phyloP scores from a whole-genome alignment of 2,888 invertebrate species.

The Plutella xylostella region DNA sequence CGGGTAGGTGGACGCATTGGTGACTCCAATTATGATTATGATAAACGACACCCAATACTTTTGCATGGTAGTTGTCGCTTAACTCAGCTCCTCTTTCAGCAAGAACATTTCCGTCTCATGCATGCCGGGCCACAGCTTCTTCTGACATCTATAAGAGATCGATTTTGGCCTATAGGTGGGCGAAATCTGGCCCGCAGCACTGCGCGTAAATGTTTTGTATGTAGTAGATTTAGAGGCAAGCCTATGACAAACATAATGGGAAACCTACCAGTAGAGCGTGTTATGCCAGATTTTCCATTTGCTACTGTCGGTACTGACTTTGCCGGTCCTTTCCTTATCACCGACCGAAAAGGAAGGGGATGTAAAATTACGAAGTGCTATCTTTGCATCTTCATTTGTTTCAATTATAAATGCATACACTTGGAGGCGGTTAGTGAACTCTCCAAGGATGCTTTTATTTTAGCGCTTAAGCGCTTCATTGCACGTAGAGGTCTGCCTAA shows the following conservation, averaged over 20 bases:
- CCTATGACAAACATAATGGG: background rate
- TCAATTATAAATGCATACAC: background rate
- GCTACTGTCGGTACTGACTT: background rate
- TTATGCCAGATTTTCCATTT: constrained; percentile 1
- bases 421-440: background rate
- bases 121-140: background rate
- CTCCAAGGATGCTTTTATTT: background rate
- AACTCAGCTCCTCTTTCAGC: background rate
- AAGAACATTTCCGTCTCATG: background rate
- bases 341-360: background rate
- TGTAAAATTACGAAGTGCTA: background rate
- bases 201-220: background rate
- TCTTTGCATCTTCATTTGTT: background rate
- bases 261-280: background rate
- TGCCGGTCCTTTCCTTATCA: background rate
- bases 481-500: background rate
- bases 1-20: constrained; percentile 11
- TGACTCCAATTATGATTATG: background rate
- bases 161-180: background rate
- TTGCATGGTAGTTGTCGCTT: background rate
- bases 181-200: background rate
- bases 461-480: background rate
- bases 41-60: constrained; percentile 4
- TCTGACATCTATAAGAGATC: background rate
- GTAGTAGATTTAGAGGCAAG: background rate